Conservation (phyloP, 2,888 invertebrate genomes). For the Mycalesis mineus region DNA sequence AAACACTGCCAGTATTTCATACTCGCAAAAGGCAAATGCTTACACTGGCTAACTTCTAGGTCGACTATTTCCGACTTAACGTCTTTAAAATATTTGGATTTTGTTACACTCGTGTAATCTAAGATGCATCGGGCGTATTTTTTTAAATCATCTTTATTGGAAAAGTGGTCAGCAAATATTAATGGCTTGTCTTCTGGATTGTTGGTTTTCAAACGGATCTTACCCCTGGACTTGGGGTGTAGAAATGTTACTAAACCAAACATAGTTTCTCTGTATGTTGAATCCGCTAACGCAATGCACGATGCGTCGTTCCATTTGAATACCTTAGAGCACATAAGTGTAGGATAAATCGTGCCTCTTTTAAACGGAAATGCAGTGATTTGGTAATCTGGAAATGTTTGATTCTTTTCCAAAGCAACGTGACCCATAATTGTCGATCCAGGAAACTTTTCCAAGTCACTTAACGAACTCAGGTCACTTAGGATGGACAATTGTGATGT, state of each 20-base stretch:
- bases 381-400: conserved; percentile 51
- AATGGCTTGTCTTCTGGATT: conserved; percentile 41
- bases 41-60: conserved; percentile 40
- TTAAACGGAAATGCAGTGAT: conserved; percentile 37
- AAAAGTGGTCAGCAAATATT: conserved; percentile 42
- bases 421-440: conserved; percentile 43
- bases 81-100: conserved; percentile 35
- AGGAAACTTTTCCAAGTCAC: conserved; percentile 40
- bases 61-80: conserved; percentile 33
- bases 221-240: conserved; percentile 50
- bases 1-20: conserved; percentile 54
- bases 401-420: conserved; percentile 42
- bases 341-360: conserved; percentile 33
- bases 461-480: conserved; percentile 37
- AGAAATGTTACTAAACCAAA: conserved; percentile 37
- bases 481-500: conserved; percentile 23
- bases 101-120: conserved; percentile 34
- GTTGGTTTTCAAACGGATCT: conserved; percentile 38
- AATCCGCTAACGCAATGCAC: conserved; percentile 36
- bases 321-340: conserved; percentile 36
- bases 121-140: conserved; percentile 34
- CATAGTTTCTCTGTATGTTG: conserved; percentile 30
- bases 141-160: conserved; percentile 37
- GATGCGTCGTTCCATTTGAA: conserved; percentile 38
- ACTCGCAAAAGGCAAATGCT: conserved; percentile 38